Base-by-base conservation (phyloP, 2,113 vertebrate genomes). In the Ictalurus furcatus region DNA sequence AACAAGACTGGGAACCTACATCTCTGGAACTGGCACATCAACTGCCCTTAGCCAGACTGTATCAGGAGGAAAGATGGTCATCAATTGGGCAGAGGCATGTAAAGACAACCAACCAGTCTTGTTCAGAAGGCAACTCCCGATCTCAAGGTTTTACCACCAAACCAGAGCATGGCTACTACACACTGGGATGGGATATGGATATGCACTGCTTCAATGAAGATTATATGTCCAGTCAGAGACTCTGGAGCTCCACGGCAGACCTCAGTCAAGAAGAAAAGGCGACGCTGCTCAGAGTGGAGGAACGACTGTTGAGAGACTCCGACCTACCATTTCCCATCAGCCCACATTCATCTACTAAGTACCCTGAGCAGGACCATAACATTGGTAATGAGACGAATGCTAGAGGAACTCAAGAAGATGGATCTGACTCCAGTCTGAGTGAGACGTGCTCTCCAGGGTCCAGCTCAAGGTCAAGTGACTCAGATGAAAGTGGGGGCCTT, bases 211-310 rank as follows among this genome's bases (percentile, higher is more conserved):
- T 90, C 91, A 88, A 87, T 58, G 25, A 85, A 71, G 88, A 89
- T 83, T 74, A 37, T 85, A 34, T 90, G 89, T 89, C 90, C 1
- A 91, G 85, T 56, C 89, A 86, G 81, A 96, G 96, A 1, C 96
- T 96, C 61, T 98, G 97, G 97, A 95, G 95, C 89, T 98, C 97
- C 48, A 97, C 96, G 0, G 95, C 96, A 1, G 97, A 98, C 94
- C 97, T 98, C 87, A 96, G 96, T 91, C 96, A 96, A 92, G 97
- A 91, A 8, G 97, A 93, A 90, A 95, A 59, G 14, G 94, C 95
- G 84, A 84, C 28, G 34, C 91, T 12, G 1, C 76, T 78, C 59
- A 87, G 73, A 87, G 93, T 71, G 1, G 93, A 94, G 90, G 80
- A 87, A 19, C 93, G 34, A 93, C 91, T 71, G 54, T 67, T 34